phyloP scores from a whole-genome alignment of 2,888 invertebrate genomes.

The Hybos culiciformis region DNA sequence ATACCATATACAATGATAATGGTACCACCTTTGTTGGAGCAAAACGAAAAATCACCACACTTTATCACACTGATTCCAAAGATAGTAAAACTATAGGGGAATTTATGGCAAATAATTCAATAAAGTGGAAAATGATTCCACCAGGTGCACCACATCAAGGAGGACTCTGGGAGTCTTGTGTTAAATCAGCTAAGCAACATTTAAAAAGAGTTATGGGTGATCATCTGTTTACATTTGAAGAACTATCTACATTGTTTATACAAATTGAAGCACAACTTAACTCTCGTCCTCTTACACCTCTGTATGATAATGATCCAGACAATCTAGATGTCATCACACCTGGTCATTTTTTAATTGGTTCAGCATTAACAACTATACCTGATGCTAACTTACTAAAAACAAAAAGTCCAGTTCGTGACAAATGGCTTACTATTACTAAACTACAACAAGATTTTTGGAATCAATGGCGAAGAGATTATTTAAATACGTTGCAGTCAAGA shows the following conservation, averaged over 20 bases:
- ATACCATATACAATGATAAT: conserved; percentile 17
- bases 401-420: not conserved
- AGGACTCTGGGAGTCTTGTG: conserved; percentile 21
- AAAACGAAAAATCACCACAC: no score
- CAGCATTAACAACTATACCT: conserved; percentile 9
- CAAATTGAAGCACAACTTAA: conserved; percentile 19
- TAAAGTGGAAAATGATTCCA: conserved; percentile 8
- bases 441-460: conserved; percentile 3
- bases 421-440: not conserved
- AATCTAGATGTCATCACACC: conserved; percentile 5
- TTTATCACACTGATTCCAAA: conserved; percentile 9
- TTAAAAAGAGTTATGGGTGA: conserved; percentile 16
- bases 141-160: conserved; percentile 20
- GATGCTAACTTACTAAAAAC: not conserved
- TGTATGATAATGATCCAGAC: conserved; percentile 9
- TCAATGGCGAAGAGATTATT: not conserved
- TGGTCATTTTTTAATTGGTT: conserved; percentile 8
- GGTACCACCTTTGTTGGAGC: no score
- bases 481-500: not conserved
- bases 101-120: no score
- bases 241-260: conserved; percentile 17
- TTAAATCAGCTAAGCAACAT: conserved; percentile 20
- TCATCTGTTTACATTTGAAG: conserved; percentile 16
- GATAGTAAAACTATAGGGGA: no score
- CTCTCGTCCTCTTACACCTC: conserved; percentile 18